Base-by-base conservation (phyloP, 2,113 vertebrate species). In the Gymnogyps californianus region DNA sequence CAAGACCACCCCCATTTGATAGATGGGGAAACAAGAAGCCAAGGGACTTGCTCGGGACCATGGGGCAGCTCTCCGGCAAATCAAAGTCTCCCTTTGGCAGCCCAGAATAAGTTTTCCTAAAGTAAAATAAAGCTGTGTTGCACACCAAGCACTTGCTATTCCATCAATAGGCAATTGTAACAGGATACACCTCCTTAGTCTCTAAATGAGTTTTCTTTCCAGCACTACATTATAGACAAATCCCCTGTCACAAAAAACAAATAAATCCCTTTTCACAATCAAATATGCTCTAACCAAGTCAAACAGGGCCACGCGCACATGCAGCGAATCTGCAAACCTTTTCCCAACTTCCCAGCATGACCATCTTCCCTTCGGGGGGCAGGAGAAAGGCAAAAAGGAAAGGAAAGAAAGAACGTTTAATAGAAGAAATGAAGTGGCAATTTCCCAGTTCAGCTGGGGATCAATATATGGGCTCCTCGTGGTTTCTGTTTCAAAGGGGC, bases 191-290 rank as follows among this genome's bases (percentile, higher is more conserved):
- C 79, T 94, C 87, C 80, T 87, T 87, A 57, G 89, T 78, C 92
- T 92, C 96, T 96, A 93, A 82, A 96, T 97, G 93, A 95, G 93
- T 82, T 97, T 91, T 94, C 97, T 98, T 96, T 96, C 96, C 97
- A 96, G 89, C 93, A 81, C 97, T 95, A 95, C 96, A 83, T 96
- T 97, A 95, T 65, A 88, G 93, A 93, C 75, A 90, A 96, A 96
- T 98, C 96, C 94, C 84, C 14, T 58, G 93, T 84, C 94, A 96
- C 84, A 89, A 96, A 97, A 95, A 89, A 59, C 34, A 92, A 96
- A 96, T 83, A 94, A 93, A 96, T 85, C 77, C 88, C 80, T 52
- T 95, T 92, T 92, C 76, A 75, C 75, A 84, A 94, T 88, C 97
- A 96, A 96, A 98, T 86, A 93, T 47, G 51, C 93, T 89, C 90